Percentiles rank a stretch among this genome's conserved stretches.
Conservation (phyloP, 2,113 vertebrate genomes). For the Paralichthys olivaceus region DNA sequence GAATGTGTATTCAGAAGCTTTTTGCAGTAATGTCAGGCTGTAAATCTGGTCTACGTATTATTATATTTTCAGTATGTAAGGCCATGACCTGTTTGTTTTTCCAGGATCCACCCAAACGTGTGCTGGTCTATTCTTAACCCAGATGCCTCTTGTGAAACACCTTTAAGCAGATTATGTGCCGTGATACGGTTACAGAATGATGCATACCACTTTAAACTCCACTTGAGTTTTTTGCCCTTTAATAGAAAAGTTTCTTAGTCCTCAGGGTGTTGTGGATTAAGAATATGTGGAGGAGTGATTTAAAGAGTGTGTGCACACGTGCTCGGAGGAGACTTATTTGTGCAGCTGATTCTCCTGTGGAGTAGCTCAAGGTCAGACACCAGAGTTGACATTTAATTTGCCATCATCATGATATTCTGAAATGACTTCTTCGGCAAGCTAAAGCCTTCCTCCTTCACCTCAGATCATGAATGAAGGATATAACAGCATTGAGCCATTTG, state of each 20-base stretch:
- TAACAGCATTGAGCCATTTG: background rate
- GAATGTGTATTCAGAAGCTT: slow-evolving; percentile 44
- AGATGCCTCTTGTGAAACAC: slow-evolving; percentile 27
- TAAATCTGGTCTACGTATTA: slow-evolving; percentile 45
- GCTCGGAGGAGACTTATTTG: slow-evolving; percentile 52
- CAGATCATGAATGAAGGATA: background rate
- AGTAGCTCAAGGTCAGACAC: slow-evolving; percentile 52
- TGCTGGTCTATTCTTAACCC: slow-evolving; percentile 36
- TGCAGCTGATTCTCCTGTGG: slow-evolving; percentile 72
- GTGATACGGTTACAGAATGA: slow-evolving; percentile 23
- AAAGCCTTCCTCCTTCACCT: background rate
- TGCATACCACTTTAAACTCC: slow-evolving; percentile 14
- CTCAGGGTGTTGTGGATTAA: slow-evolving; percentile 21
- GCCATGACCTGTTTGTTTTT: slow-evolving; percentile 48
- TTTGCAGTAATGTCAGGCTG: slow-evolving; percentile 36
- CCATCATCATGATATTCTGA: no score
- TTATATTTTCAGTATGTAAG: slow-evolving; percentile 44
- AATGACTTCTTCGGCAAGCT: no score
- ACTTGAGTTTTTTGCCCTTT: slow-evolving; percentile 27
- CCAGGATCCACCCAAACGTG: slow-evolving; percentile 44
- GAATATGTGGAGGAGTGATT: slow-evolving; percentile 35
- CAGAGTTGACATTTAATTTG: slow-evolving; percentile 7
- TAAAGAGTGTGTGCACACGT: slow-evolving; percentile 22
- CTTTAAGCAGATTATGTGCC: slow-evolving; percentile 20
- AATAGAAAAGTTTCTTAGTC: slow-evolving; percentile 11